Conservation (phyloP, 2,113 vertebrate genomes). For the Notiomystis cincta region DNA sequence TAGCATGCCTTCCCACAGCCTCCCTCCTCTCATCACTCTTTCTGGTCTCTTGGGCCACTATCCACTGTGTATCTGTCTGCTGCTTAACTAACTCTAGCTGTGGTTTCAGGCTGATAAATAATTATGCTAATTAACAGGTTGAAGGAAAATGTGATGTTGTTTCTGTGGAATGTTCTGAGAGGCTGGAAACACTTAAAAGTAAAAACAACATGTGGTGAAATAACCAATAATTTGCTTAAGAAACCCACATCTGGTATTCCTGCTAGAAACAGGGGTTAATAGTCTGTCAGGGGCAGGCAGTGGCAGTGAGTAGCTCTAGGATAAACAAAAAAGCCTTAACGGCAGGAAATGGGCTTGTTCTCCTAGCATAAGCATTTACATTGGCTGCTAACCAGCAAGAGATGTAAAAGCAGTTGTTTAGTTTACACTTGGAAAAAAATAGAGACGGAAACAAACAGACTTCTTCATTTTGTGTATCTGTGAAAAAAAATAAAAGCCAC, state of each 20-base stretch:
- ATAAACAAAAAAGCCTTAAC: slow-evolving; percentile 89
- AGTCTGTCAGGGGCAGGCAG: slow-evolving; percentile 81
- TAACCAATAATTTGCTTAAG: slow-evolving; percentile 90
- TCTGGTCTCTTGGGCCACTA: slow-evolving; percentile 9
- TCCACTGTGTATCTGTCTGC: slow-evolving; percentile 16
- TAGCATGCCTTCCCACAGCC: slow-evolving; percentile 10
- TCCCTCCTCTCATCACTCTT: slow-evolving; percentile 6
- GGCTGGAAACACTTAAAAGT: slow-evolving; percentile 92
- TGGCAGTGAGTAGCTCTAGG: slow-evolving; percentile 80
- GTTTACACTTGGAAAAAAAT: slow-evolving; percentile 70
- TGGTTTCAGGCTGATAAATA: slow-evolving; percentile 80
- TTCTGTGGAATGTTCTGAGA: slow-evolving; percentile 84
- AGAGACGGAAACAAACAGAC: slow-evolving; percentile 51
- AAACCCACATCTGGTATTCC: slow-evolving; percentile 89
- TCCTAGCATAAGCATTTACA: slow-evolving; percentile 86
- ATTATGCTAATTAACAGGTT: slow-evolving; percentile 85
- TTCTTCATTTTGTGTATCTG: slow-evolving; percentile 35
- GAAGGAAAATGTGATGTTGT: slow-evolving; percentile 86
- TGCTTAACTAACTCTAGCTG: slow-evolving; percentile 71
- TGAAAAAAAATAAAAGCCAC: background rate
- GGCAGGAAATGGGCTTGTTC: slow-evolving; percentile 91
- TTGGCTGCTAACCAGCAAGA: slow-evolving; percentile 82
- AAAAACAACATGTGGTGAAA: slow-evolving; percentile 85
- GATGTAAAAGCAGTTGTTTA: slow-evolving; percentile 80
- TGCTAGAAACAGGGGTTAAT: slow-evolving; percentile 86